A percentile compares a stretch with the other conserved stretches of the same genome.
These are phyloP conservation scores for Tetramorium simillimum DNA, from an alignment of 1,140 invertebrate genomes.

Conservation along the genomic window DNA sequence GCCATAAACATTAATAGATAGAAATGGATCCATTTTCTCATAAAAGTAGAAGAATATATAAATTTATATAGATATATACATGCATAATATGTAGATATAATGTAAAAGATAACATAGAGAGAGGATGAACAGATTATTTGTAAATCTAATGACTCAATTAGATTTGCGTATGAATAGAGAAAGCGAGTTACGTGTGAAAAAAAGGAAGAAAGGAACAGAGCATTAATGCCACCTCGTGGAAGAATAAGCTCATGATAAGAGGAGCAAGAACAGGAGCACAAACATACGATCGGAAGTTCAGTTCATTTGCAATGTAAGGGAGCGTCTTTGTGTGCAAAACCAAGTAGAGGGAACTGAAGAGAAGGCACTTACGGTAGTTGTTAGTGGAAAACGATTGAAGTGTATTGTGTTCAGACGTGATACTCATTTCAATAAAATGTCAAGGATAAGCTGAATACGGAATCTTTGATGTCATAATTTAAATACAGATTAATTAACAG, in stretches of 20 bases:
- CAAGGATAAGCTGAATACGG: background rate
- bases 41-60: background rate
- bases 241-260: conserved; percentile 7
- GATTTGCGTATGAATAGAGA: conserved; percentile 6
- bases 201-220: background rate
- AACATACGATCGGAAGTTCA: conserved; percentile 17
- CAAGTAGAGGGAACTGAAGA: background rate
- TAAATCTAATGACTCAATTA: background rate
- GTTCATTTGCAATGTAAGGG: conserved; percentile 36
- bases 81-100: background rate
- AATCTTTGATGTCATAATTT: background rate
- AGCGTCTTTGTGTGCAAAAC: conserved; percentile 25
- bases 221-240: background rate
- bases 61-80: background rate
- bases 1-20: background rate
- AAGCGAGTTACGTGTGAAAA: background rate
- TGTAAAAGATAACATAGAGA: background rate
- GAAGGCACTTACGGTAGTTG: background rate
- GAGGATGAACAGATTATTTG: background rate
- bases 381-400: conserved; percentile 18
- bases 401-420: conserved; percentile 1
- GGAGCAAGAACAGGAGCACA: background rate
- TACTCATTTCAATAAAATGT: conserved; percentile 13
- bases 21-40: conserved; percentile 1
- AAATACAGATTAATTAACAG: background rate